These are phyloP conservation scores for Dasypogon diadema DNA, from an alignment of 2,888 invertebrate genomes.

Conservation along the genomic window DNA sequence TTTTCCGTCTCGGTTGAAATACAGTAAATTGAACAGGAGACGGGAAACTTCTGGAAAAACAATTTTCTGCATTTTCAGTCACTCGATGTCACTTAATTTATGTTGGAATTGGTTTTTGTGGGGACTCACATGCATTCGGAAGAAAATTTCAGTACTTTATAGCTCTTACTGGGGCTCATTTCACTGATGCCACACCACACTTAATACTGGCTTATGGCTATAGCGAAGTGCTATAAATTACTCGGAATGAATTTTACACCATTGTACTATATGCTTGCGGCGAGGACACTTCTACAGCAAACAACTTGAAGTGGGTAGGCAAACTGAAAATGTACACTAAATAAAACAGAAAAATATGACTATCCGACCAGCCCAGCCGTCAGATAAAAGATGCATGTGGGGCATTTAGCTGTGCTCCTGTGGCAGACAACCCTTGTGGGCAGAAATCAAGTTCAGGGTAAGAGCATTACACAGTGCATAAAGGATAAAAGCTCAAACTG, in stretches of 20 bases:
- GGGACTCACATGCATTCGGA: conserved; percentile 49
- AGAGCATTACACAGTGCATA: neutral
- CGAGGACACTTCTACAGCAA: neutral
- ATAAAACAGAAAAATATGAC: conserved; percentile 35
- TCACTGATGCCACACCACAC: conserved; percentile 6
- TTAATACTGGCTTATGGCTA: conserved; percentile 2
- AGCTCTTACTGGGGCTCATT: conserved; percentile 46
- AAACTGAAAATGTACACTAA: conserved; percentile 26
- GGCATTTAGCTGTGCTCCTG: neutral
- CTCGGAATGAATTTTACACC: conserved; percentile 34
- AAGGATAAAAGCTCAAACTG: no score
- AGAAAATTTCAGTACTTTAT: conserved; percentile 51
- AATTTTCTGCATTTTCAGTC: conserved; percentile 55
- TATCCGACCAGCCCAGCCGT: conserved; percentile 7
- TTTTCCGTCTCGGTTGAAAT: conserved; percentile 39
- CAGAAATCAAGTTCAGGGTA: conserved; percentile 9
- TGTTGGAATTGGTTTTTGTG: conserved; percentile 56
- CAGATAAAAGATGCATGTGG: conserved; percentile 34
- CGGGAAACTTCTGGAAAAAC: conserved; percentile 50
- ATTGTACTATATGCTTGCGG: conserved; percentile 19
- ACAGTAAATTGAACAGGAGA: conserved; percentile 52
- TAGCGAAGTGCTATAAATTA: conserved; percentile 35
- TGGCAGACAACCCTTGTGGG: neutral
- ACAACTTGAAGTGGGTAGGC: conserved; percentile 2
- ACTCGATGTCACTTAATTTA: conserved; percentile 54